A percentile compares a stretch with the other conserved stretches of the same genome.
phyloP scores from a whole-genome alignment of 2,888 invertebrate genomes.

The Spodoptera littoralis region DNA sequence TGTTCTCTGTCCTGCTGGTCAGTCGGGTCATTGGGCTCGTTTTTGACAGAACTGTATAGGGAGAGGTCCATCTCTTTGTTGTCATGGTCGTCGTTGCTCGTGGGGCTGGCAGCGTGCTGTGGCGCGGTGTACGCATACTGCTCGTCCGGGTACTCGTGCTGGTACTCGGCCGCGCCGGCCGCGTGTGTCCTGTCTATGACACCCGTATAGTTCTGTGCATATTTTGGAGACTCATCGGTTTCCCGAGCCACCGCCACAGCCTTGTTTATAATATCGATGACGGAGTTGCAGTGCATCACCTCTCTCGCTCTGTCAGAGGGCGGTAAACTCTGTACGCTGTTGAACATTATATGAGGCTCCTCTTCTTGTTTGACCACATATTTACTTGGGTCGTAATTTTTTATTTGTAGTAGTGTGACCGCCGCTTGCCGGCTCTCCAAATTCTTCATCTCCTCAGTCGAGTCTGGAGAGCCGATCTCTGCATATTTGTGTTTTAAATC shows the following conservation, averaged over 20 bases:
- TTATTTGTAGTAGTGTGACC: conserved; percentile 85
- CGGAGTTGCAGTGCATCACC: conserved; percentile 87
- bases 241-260: conserved; percentile 86
- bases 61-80: conserved; percentile 87
- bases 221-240: conserved; percentile 82
- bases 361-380: conserved; percentile 82
- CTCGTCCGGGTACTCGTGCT: conserved; percentile 79
- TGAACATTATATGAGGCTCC: conserved; percentile 89
- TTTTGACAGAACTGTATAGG: conserved; percentile 79
- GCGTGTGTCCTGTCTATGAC: conserved; percentile 76
- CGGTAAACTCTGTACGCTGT: conserved; percentile 88
- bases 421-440: conserved; percentile 87
- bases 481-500: conserved; percentile 78
- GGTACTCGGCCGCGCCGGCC: conserved; percentile 66
- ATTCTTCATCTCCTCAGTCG: conserved; percentile 87
- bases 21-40: conserved; percentile 71
- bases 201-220: conserved; percentile 74
- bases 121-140: conserved; percentile 75
- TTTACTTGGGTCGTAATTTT: conserved; percentile 86
- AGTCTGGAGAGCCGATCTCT: conserved; percentile 85
- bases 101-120: conserved; percentile 74
- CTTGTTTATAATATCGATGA: conserved; percentile 87
- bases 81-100: conserved; percentile 79
- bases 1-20: conserved; percentile 59
- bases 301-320: conserved; percentile 87